These are phyloP conservation scores for Peromyscus polionotus DNA, from an alignment of 2,113 vertebrate species.

Conservation along the genomic window DNA sequence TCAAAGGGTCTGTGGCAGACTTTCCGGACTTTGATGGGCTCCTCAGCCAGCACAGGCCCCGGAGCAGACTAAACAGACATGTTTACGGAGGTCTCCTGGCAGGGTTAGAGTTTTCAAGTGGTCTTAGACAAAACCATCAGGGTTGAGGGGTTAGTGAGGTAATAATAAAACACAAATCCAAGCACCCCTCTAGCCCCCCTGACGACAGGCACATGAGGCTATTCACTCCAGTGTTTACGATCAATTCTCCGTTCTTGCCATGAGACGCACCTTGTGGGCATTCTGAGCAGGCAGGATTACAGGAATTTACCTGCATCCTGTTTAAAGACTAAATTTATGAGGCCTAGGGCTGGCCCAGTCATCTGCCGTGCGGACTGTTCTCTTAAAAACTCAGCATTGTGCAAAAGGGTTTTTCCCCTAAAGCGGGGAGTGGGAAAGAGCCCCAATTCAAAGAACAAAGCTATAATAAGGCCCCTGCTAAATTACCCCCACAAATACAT, in stretches of 20 bases:
- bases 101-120: background rate
- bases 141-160: background rate
- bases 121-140: background rate
- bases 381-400: background rate
- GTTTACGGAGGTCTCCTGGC: background rate
- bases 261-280: fast-evolving
- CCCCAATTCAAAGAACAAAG: background rate
- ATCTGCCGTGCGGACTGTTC: background rate
- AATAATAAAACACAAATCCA: background rate
- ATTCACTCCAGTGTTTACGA: fast-evolving
- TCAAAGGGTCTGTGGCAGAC: constrained; percentile 68
- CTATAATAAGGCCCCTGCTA: background rate
- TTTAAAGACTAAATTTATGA: background rate
- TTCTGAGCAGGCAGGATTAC: background rate
- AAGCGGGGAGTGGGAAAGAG: background rate
- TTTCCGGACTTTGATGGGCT: constrained; percentile 45
- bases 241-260: background rate
- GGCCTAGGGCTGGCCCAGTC: background rate
- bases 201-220: background rate
- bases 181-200: fast-evolving
- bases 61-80: constrained; percentile 6
- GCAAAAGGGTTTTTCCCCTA: background rate
- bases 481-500: background rate
- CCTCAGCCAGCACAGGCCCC: background rate
- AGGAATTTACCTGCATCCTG: background rate